Evolutionary conservation across 2,888 invertebrate species (phyloP).

Genomic region (Eurytoma adleriae): DNA sequence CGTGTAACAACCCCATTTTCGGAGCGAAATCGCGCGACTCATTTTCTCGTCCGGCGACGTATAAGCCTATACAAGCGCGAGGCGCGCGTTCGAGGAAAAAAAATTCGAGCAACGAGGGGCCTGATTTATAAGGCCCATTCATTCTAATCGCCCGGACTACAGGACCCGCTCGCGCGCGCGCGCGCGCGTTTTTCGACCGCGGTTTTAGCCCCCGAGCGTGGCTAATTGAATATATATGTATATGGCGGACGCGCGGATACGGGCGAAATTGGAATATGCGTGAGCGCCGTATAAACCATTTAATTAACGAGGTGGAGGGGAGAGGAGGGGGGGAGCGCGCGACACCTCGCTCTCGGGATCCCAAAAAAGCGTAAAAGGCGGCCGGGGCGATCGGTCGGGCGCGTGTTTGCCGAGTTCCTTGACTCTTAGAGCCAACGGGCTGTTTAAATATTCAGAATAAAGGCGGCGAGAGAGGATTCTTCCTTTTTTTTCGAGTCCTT

Average conservation of each 20-base stretch:
- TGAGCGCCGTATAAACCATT: constrained; percentile 48
- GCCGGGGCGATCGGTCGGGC: not conserved
- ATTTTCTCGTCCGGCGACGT: too few species aligned
- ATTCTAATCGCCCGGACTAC: constrained; percentile 63
- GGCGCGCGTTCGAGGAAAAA: not conserved
- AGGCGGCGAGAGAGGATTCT: too few species aligned
- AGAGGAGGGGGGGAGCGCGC: not conserved
- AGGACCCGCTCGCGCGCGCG: not conserved
- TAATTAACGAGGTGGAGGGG: constrained; percentile 50
- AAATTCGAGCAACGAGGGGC: constrained; percentile 53
- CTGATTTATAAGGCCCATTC: constrained; percentile 64
- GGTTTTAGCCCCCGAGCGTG: constrained; percentile 3
- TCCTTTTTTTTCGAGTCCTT: too few species aligned
- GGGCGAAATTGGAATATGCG: constrained; percentile 37
- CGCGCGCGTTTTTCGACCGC: not conserved
- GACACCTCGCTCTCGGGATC: constrained; percentile 2
- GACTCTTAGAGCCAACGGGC: not conserved
- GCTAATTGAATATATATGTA: constrained; percentile 52
- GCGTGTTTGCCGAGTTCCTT: constrained; percentile 4
- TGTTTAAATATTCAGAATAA: too few species aligned
- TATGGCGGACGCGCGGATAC: not conserved
- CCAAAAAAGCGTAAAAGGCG: constrained; percentile 5
- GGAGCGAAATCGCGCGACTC: too few species aligned
- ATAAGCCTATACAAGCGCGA: not conserved
- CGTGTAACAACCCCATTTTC: too few species aligned